Evolutionary conservation across 2,888 invertebrate species (phyloP).

Genomic region (Cephus rjabovi): DNA sequence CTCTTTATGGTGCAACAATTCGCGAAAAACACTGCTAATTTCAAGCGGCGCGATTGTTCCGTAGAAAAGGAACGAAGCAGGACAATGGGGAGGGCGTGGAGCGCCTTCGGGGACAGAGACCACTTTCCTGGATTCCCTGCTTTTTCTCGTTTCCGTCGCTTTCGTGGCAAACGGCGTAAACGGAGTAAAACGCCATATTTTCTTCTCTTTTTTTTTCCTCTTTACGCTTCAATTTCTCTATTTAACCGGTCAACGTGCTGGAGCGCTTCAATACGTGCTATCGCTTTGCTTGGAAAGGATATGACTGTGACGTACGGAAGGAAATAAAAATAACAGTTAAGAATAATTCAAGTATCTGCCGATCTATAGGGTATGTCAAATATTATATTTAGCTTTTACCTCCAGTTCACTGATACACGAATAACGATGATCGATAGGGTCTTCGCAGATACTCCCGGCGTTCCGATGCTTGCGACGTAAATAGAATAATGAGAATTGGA

Average conservation of each 20-base stretch:
- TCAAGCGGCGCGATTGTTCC: background rate
- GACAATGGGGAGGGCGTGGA: background rate
- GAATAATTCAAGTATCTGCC: background rate
- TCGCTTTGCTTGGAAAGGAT: background rate
- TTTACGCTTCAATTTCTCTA: background rate
- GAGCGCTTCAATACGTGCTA: background rate
- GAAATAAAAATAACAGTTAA: background rate
- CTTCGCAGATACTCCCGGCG: background rate
- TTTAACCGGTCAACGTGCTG: background rate
- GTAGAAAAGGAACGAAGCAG: background rate
- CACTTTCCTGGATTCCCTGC: background rate
- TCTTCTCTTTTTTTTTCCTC: slow-evolving; percentile 5
- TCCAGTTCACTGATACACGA: background rate
- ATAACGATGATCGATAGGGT: background rate
- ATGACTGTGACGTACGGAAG: background rate
- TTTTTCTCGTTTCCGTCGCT: background rate
- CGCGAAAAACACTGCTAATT: background rate
- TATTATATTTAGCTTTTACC: background rate
- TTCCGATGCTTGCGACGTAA: background rate
- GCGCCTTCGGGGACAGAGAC: background rate
- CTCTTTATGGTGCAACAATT: background rate
- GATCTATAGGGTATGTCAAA: background rate
- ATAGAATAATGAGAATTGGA: background rate
- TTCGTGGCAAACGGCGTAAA: background rate
- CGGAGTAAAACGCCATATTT: background rate